Conservation (phyloP, 1,140 invertebrate species). For the Drosophila asahinai region DNA sequence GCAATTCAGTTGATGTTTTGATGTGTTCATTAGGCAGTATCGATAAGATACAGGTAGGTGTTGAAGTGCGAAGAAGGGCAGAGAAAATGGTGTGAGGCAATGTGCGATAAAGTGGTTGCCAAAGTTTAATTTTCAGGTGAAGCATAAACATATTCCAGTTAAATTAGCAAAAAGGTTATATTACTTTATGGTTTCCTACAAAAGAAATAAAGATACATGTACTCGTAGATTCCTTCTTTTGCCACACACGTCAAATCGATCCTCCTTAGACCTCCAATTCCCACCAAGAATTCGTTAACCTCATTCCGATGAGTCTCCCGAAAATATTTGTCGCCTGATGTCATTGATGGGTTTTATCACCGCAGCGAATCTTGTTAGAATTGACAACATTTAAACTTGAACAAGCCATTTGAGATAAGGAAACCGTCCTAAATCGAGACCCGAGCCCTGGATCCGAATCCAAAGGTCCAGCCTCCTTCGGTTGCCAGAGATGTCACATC, state of each 20-base stretch:
- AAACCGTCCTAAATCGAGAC: conserved; percentile 15
- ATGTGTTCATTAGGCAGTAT: conserved; percentile 78
- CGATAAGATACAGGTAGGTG: conserved; percentile 34
- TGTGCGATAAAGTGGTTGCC: not conserved
- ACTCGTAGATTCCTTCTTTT: not conserved
- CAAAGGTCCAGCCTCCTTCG: conserved; percentile 30
- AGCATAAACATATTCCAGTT: not conserved
- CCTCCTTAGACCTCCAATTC: not conserved
- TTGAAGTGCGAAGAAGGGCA: conserved; percentile 34
- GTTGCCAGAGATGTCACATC: conserved; percentile 71
- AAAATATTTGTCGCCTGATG: conserved; percentile 45
- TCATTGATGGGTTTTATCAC: conserved; percentile 69
- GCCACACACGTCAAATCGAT: not conserved
- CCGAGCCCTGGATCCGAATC: not conserved
- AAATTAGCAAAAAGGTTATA: no score
- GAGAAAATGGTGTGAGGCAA: not conserved
- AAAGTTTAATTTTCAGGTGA: not conserved
- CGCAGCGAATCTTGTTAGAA: conserved; percentile 77
- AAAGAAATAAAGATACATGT: not conserved
- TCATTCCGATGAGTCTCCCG: not conserved
- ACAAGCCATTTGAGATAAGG: conserved; percentile 65
- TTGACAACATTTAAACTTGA: conserved; percentile 80
- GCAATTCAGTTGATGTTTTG: conserved; percentile 75
- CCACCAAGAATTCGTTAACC: not conserved
- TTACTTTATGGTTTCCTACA: not conserved